Base-by-base conservation (phyloP, 2,797 vertebrate species). In the Tauraco hartlaubi region DNA sequence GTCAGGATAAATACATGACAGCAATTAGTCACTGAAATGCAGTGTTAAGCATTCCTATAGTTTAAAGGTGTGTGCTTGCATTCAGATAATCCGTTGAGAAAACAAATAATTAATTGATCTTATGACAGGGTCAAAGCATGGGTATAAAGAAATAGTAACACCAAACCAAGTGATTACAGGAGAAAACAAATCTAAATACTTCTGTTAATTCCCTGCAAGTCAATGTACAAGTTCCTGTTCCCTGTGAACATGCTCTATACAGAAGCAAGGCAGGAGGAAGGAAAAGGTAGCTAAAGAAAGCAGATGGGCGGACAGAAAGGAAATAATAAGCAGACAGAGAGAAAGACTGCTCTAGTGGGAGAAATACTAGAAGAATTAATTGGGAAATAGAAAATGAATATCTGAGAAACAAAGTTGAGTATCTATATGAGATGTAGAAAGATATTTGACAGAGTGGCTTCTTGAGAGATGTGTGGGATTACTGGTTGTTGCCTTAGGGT, bases 241-340 rank as follows among this genome's bases (percentile, higher is more conserved):
- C 48, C 19, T 68, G 14, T 19, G 51, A 63, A 5, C 29, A 39
- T 15, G 6, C 68, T 94, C 76, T 64, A 68, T 15, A 37, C 44
- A 87, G 76, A 90, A 95, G 85, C 22, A 62, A 86, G 46, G 59
- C 19, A 18, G 37, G 11, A 96, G 37, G 88, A 95, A 96, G 58
- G 81, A 96, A 96, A 91, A 94, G 43, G 61, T 55, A 68, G 77
- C 74, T 94, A 62, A 88, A 85, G 92, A 77, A 88, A 90, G 33
- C 69, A 86, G 48, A 75, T 80, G 56, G 49, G 29, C 76, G 31
- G 48, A 64, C 75, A 91, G 46, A 58, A 74, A 0, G 1, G 84
- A 96, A 97, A 83, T 85, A 94, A 96, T 87, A 88, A 74, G 67
- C 23, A 81, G 54, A 31, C 14, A 73, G 58, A 90, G 46, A 62